Percentiles rank a stretch among this genome's conserved stretches.
These are phyloP conservation scores for Jaculus jaculus DNA, from an alignment of 2,113 vertebrate species.

Conservation along the genomic window DNA sequence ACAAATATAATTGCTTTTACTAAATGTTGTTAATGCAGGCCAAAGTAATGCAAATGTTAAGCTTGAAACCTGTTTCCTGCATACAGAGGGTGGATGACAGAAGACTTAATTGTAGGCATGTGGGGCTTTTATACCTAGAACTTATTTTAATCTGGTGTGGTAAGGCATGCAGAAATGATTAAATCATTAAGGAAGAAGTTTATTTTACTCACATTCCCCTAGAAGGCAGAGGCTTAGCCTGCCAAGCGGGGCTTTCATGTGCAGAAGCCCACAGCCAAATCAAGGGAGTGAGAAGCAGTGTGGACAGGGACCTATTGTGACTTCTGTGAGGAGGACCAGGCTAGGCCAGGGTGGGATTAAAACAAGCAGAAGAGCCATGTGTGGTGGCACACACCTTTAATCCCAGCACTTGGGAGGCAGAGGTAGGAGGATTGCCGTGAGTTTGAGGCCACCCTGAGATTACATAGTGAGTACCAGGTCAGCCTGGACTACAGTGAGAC, in stretches of 20 bases:
- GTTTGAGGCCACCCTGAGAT: too few relatives aligned
- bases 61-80: conserved; percentile 17
- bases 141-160: conserved; percentile 2
- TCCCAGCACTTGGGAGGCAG: too few relatives aligned
- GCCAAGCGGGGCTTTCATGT: rapidly evolving
- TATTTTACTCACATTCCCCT: neutral
- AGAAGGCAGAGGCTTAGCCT: neutral
- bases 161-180: neutral
- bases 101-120: neutral
- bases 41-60: neutral
- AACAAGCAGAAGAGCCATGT: too few relatives aligned
- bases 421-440: too few relatives aligned
- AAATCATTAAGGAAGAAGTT: neutral
- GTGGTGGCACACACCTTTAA: too few relatives aligned
- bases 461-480: too few relatives aligned
- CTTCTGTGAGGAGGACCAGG: neutral
- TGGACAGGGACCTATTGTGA: neutral
- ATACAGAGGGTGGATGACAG: neutral
- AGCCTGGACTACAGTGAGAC: too few relatives aligned
- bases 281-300: neutral
- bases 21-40: neutral
- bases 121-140: neutral
- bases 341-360: neutral
- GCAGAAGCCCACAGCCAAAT: neutral
- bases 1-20: neutral